phyloP scores from a whole-genome alignment of 2,888 invertebrate genomes.

The Acanthacorydalis orientalis region DNA sequence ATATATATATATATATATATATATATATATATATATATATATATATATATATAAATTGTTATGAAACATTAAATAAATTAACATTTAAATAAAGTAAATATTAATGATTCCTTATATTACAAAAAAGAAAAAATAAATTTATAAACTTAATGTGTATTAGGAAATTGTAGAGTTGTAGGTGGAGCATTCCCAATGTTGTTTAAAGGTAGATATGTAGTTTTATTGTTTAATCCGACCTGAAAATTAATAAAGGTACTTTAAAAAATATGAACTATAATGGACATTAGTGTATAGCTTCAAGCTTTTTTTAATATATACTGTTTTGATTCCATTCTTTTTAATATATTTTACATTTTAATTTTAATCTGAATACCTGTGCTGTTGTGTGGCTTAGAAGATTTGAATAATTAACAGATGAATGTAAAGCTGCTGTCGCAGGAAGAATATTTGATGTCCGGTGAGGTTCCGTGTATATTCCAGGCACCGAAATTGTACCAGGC shows the following conservation, averaged over 20 bases:
- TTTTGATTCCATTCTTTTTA: too few relatives aligned
- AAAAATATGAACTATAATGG: too few relatives aligned
- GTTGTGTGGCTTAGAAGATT: background rate
- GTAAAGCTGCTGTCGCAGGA: background rate
- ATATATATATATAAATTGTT: slow-evolving; percentile 9
- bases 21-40: slow-evolving; percentile 6
- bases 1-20: slow-evolving; percentile 6
- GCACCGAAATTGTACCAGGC: background rate
- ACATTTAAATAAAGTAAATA: background rate
- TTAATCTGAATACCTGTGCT: background rate
- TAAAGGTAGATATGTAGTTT: background rate
- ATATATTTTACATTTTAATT: too few relatives aligned
- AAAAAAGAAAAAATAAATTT: background rate
- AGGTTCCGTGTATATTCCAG: background rate
- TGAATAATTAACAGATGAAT: background rate
- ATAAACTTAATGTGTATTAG: background rate
- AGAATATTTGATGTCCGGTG: background rate
- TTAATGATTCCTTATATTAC: background rate
- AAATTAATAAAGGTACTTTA: background rate
- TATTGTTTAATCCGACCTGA: background rate
- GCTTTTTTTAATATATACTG: too few relatives aligned
- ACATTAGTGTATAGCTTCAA: too few relatives aligned
- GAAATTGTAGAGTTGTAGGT: background rate
- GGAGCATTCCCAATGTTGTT: background rate
- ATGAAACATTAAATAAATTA: slow-evolving; percentile 16